These are phyloP conservation scores for Caiman crocodilus DNA, from an alignment of 2,797 vertebrate genomes.

Conservation along the genomic window DNA sequence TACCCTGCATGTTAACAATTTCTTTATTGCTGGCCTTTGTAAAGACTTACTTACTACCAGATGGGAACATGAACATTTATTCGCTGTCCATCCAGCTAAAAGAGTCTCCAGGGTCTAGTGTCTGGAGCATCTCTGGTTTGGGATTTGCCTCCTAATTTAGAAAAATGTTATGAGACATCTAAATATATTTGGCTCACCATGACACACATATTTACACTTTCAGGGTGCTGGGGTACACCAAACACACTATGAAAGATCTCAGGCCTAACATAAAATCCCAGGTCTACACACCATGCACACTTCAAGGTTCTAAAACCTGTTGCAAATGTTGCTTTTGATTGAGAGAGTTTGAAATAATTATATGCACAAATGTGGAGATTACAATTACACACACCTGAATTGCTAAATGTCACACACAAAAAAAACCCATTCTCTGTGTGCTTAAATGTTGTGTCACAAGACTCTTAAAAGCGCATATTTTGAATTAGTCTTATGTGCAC, in stretches of 20 bases:
- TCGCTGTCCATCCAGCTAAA: background rate
- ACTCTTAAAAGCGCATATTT: background rate
- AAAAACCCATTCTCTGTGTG: background rate
- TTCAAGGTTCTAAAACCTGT: background rate
- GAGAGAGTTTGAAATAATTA: background rate
- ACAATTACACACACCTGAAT: background rate
- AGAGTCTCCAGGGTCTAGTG: background rate
- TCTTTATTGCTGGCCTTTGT: background rate
- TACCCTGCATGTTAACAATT: background rate
- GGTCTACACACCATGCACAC: background rate
- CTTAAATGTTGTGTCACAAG: background rate
- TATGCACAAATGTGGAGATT: background rate
- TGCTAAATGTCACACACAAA: background rate
- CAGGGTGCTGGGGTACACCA: fast-evolving
- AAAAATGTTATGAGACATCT: background rate
- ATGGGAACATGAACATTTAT: background rate
- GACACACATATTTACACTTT: background rate
- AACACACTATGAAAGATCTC: background rate
- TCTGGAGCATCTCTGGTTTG: background rate
- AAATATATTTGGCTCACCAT: background rate
- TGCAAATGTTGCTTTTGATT: background rate
- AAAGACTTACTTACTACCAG: background rate
- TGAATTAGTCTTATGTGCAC: background rate
- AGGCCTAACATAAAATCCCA: background rate
- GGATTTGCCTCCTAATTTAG: background rate